phyloP scores from a whole-genome alignment of 2,113 vertebrate species.

The Arenaria interpres region DNA sequence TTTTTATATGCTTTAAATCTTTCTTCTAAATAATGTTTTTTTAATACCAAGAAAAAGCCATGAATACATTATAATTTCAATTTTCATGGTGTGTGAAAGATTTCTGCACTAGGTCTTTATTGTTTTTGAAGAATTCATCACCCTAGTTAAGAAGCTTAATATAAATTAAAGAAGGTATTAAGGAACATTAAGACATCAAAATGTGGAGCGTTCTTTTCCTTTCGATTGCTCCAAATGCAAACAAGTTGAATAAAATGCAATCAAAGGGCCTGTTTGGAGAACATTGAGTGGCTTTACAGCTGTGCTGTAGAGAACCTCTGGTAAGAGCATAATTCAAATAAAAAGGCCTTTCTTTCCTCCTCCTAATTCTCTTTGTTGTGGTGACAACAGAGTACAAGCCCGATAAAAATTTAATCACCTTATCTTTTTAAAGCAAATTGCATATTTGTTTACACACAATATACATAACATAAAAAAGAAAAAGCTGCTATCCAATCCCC shows the following conservation, averaged over 20 bases:
- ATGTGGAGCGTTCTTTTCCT: conserved; percentile 71
- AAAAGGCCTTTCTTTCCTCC: conserved; percentile 70
- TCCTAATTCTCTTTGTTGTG: conserved; percentile 81
- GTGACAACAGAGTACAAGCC: conserved; percentile 75
- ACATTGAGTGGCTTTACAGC: conserved; percentile 75
- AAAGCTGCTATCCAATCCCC: conserved; percentile 46
- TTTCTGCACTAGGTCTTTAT: conserved; percentile 77
- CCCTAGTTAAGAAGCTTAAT: conserved; percentile 85
- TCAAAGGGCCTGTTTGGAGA: conserved; percentile 75
- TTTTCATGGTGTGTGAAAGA: conserved; percentile 68
- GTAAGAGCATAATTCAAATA: conserved; percentile 59
- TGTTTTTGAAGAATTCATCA: conserved; percentile 84
- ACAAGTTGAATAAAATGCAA: conserved; percentile 79
- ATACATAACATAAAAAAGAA: conserved; percentile 70
- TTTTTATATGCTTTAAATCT: conserved; percentile 58
- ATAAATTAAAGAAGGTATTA: conserved; percentile 86
- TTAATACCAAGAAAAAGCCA: conserved; percentile 37
- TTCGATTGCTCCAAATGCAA: conserved; percentile 73
- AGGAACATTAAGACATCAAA: conserved; percentile 84
- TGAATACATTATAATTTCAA: conserved; percentile 72
- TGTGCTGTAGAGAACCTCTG: conserved; percentile 72
- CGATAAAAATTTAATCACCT: conserved; percentile 84
- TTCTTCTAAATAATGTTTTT: conserved; percentile 47
- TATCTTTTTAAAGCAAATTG: conserved; percentile 86
- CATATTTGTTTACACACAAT: conserved; percentile 80